These are phyloP conservation scores for Eueremaeus valkanovi DNA, from an alignment of 2,888 invertebrate species.

Conservation along the genomic window DNA sequence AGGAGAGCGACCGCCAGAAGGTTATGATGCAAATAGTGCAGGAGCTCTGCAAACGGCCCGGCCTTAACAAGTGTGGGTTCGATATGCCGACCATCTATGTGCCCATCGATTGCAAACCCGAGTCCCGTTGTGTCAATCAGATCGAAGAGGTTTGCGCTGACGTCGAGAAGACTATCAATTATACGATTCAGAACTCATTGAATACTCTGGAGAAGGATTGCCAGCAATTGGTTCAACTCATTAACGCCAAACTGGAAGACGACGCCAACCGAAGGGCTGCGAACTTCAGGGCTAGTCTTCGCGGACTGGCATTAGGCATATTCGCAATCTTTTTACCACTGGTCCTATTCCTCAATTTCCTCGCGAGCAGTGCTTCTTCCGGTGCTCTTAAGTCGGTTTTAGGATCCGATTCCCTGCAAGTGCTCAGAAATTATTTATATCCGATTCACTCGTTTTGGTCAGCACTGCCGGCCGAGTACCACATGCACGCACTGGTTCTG, in stretches of 20 bases:
- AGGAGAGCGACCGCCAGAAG: conserved; percentile 59
- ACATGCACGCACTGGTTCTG: conserved; percentile 50
- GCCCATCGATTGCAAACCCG: conserved; percentile 51
- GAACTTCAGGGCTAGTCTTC: conserved; percentile 51
- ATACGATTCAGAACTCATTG: conserved; percentile 59
- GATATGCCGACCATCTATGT: conserved; percentile 61
- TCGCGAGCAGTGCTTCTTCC: conserved; percentile 46
- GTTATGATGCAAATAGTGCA: conserved; percentile 62
- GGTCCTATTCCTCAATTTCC: conserved; percentile 51
- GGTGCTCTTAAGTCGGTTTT: conserved; percentile 47
- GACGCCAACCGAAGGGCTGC: conserved; percentile 43
- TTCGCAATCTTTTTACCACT: conserved; percentile 51
- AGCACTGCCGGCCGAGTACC: conserved; percentile 52
- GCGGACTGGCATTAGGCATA: conserved; percentile 52
- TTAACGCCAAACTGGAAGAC: conserved; percentile 52
- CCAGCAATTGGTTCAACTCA: conserved; percentile 54
- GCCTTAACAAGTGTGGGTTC: conserved; percentile 59
- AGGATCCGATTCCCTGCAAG: conserved; percentile 49
- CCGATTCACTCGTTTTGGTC: conserved; percentile 52
- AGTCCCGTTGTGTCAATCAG: conserved; percentile 56
- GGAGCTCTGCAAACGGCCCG: conserved; percentile 59
- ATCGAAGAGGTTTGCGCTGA: conserved; percentile 59
- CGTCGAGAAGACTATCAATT: conserved; percentile 59
- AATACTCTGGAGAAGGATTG: conserved; percentile 59
- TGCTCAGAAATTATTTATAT: conserved; percentile 49